Conservation (phyloP, 2,113 vertebrate species). For the Vimba vimba region DNA sequence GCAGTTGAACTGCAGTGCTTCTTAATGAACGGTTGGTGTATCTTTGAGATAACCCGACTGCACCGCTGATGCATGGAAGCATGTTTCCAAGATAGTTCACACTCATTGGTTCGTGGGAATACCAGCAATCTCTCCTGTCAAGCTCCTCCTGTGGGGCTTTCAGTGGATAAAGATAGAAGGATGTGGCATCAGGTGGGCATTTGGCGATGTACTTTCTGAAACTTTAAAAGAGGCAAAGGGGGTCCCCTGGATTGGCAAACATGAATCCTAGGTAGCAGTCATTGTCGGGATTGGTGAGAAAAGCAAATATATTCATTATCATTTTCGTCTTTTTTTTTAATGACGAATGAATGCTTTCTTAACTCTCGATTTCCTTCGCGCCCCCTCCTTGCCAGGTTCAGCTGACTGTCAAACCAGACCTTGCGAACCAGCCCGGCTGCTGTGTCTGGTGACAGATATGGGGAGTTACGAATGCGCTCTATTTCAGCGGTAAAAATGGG, state of each 20-base stretch:
- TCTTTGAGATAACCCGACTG: neutral
- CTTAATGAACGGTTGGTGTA: neutral
- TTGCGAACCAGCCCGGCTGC: neutral
- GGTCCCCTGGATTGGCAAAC: neutral
- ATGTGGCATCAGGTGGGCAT: neutral
- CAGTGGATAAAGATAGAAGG: neutral
- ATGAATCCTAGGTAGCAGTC: neutral
- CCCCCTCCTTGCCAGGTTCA: neutral
- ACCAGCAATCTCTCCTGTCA: neutral
- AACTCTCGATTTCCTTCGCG: no score
- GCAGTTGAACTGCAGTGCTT: neutral
- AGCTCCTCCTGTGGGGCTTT: neutral
- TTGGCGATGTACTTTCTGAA: neutral
- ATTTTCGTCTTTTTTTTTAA: no score
- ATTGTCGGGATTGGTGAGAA: no score
- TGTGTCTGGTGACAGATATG: neutral
- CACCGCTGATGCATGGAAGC: neutral
- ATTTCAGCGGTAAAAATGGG: no score
- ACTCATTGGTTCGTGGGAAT: neutral
- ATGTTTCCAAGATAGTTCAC: neutral
- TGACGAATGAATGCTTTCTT: no score
- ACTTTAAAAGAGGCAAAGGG: neutral
- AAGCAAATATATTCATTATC: no score
- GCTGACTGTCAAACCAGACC: neutral
- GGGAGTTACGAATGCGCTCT: neutral